Conservation (phyloP, 2,888 invertebrate genomes). For the Ornithoptera priamus region DNA sequence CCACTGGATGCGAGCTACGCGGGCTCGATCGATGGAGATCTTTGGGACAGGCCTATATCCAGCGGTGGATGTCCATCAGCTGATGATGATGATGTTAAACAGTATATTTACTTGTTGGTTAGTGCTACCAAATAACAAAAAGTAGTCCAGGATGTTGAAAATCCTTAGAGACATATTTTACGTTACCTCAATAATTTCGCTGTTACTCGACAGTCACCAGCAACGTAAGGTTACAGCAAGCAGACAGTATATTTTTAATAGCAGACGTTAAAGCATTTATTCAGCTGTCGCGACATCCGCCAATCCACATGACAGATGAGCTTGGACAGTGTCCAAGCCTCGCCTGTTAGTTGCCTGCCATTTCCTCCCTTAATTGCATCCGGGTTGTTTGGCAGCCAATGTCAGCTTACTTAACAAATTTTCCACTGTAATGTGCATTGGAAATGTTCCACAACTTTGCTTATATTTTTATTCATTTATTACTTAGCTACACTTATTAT, state of each 20-base stretch:
- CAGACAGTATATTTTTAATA: neutral
- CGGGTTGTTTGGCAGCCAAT: slow-evolving; percentile 18
- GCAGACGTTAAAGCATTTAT: slow-evolving; percentile 10
- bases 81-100: too few relatives aligned
- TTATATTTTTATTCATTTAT: neutral
- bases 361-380: slow-evolving; percentile 27
- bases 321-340: slow-evolving; percentile 21
- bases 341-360: slow-evolving; percentile 20
- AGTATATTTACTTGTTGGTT: too few relatives aligned
- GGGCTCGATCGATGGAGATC: too few relatives aligned
- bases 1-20: too few relatives aligned
- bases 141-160: too few relatives aligned
- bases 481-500: neutral
- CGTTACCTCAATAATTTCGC: neutral
- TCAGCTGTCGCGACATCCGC: slow-evolving; percentile 20
- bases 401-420: slow-evolving; percentile 1
- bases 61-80: too few relatives aligned
- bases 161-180: too few relatives aligned
- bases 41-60: too few relatives aligned
- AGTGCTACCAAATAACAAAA: too few relatives aligned
- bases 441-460: neutral
- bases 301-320: slow-evolving; percentile 22
- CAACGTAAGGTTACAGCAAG: neutral
- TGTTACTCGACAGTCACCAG: neutral
- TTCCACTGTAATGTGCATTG: slow-evolving; percentile 6